A percentile compares a stretch with the other conserved stretches of the same genome.
Evolutionary conservation across 2,797 vertebrate genomes (phyloP).

Genomic region (Tokudaia tokunoshimensis): DNA sequence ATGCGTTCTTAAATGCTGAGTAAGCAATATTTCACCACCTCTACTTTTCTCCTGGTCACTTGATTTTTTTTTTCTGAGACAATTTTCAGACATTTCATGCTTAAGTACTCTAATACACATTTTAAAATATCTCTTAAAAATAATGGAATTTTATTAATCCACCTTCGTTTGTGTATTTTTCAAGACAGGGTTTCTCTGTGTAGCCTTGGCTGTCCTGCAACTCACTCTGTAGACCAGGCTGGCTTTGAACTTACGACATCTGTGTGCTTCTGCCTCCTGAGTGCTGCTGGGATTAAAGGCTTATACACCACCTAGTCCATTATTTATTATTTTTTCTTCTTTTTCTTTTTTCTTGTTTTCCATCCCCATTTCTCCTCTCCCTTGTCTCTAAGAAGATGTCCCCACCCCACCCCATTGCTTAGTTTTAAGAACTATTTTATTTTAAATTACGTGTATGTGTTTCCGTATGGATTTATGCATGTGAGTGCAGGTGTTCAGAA

Average conservation of each 20-base stretch:
- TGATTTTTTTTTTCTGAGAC: constrained; percentile 60
- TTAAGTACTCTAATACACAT: constrained; percentile 29
- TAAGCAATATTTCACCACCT: constrained; percentile 38
- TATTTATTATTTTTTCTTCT: too few species aligned
- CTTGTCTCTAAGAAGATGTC: too few species aligned
- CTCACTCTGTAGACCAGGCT: not conserved
- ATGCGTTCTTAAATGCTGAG: not conserved
- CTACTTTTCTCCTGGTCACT: not conserved
- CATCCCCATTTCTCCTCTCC: too few species aligned
- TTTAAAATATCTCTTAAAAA: not conserved
- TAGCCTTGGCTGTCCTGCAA: not conserved
- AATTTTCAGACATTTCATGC: constrained; percentile 50
- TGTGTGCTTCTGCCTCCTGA: not conserved
- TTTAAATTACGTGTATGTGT: not conserved
- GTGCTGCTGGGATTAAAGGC: not conserved
- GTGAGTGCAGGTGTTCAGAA: not conserved
- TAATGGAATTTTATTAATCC: not conserved
- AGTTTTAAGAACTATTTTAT: not conserved
- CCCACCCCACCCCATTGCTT: not conserved
- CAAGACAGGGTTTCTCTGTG: not conserved
- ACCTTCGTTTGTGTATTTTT: not conserved
- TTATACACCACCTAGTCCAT: too few species aligned
- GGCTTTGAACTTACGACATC: not conserved
- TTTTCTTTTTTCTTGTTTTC: too few species aligned
- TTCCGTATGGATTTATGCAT: not conserved